Evolutionary conservation across 1,140 invertebrate genomes (phyloP).

Genomic region (Thrips palmi): DNA sequence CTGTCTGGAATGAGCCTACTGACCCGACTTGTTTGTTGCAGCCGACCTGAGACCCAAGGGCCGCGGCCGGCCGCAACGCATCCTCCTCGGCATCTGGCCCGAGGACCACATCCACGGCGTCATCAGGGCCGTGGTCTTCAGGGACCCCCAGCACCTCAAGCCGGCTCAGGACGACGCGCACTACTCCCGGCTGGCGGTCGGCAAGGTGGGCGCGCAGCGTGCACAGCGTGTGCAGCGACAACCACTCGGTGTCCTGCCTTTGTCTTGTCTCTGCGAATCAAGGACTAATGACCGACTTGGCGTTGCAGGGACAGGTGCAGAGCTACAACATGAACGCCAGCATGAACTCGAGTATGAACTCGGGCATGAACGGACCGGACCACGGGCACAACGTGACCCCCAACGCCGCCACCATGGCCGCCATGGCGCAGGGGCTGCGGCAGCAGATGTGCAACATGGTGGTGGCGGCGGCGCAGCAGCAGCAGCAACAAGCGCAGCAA

Average conservation of each 20-base stretch:
- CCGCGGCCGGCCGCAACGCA: constrained; percentile 69
- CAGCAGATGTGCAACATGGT: constrained; percentile 56
- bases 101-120: constrained; percentile 81
- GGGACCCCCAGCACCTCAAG: constrained; percentile 58
- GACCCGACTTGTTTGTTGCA: too few relatives aligned
- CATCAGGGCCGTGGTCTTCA: constrained; percentile 76
- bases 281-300: too few relatives aligned
- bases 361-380: too few relatives aligned
- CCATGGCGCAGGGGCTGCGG: constrained; percentile 46
- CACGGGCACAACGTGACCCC: too few relatives aligned
- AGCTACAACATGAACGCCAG: too few relatives aligned
- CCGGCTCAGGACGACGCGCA: constrained; percentile 43
- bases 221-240: constrained; percentile 22
- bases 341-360: too few relatives aligned
- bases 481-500: constrained; percentile 31
- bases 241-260: constrained; percentile 16
- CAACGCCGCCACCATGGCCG: constrained; percentile 43
- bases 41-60: constrained; percentile 75
- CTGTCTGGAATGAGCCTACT: too few relatives aligned
- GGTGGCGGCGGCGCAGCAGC: constrained; percentile 36
- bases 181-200: constrained; percentile 28
- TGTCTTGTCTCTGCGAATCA: too few relatives aligned
- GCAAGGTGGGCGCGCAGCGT: constrained; percentile 20
- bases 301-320: too few relatives aligned
- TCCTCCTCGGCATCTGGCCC: constrained; percentile 75